A percentile compares a stretch with the other conserved stretches of the same genome.
These are phyloP conservation scores for Asteroscopus sphinx DNA, from an alignment of 2,888 invertebrate genomes.

Conservation along the genomic window DNA sequence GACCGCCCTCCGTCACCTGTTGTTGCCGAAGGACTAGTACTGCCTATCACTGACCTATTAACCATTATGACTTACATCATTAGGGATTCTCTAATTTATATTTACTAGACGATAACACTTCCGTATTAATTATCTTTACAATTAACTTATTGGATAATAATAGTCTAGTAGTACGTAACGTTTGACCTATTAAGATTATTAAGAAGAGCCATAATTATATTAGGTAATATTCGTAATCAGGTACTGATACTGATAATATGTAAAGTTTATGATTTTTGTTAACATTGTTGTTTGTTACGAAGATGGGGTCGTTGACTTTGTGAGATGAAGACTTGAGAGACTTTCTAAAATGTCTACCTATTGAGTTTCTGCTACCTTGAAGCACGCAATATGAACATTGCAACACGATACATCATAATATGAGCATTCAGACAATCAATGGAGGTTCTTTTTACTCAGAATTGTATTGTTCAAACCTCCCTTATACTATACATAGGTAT, in stretches of 20 bases:
- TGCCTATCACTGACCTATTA: constrained; percentile 79
- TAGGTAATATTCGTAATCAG: constrained; percentile 11
- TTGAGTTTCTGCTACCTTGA: constrained; percentile 82
- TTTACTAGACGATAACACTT: constrained; percentile 56
- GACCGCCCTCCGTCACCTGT: constrained; percentile 60
- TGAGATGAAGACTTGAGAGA: constrained; percentile 77
- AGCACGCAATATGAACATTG: constrained; percentile 74
- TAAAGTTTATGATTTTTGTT: constrained; percentile 15
- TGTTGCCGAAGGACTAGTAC: constrained; percentile 53
- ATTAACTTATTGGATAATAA: constrained; percentile 66
- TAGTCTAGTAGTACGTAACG: constrained; percentile 36
- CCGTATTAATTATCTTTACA: constrained; percentile 63
- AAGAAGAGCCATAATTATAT: constrained; percentile 20
- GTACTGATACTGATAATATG: no score
- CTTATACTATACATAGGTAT: no score
- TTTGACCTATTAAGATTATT: constrained; percentile 46
- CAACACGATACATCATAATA: constrained; percentile 43
- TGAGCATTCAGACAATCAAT: constrained; percentile 21
- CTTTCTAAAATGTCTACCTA: constrained; percentile 88
- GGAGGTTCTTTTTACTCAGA: constrained; percentile 12
- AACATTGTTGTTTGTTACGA: constrained; percentile 51
- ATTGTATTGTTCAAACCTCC: not conserved
- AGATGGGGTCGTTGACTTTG: constrained; percentile 79
- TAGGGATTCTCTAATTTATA: constrained; percentile 63
- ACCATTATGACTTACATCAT: constrained; percentile 75